Percentiles rank a stretch among this genome's conserved stretches.
phyloP scores from a whole-genome alignment of 2,888 invertebrate genomes.

The Cephus runcator region DNA sequence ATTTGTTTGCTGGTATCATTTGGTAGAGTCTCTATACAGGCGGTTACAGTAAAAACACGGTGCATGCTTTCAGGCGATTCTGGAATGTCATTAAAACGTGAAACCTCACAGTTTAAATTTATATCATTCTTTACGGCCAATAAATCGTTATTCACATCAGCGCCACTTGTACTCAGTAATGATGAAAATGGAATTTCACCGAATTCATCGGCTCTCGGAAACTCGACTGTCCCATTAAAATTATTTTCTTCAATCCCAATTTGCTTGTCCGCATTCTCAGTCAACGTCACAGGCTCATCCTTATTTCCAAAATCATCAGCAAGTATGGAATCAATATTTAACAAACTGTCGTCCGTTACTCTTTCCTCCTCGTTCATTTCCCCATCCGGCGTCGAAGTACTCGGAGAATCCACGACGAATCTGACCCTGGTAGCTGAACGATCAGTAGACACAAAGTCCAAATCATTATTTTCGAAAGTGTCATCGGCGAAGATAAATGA shows the following conservation, averaged over 20 bases:
- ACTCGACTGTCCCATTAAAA: background rate
- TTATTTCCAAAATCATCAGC: slow-evolving; percentile 4
- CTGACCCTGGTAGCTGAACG: slow-evolving; percentile 43
- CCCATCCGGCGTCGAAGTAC: slow-evolving; percentile 34
- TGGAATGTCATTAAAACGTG: background rate
- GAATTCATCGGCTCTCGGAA: slow-evolving; percentile 23
- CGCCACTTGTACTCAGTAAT: slow-evolving; percentile 7
- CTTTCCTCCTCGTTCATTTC: slow-evolving; percentile 22
- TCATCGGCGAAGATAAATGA: slow-evolving; percentile 27
- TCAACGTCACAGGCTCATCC: background rate
- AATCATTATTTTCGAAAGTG: slow-evolving; percentile 9
- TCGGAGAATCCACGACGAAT: slow-evolving; percentile 52
- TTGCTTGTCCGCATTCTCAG: background rate
- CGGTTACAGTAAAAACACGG: background rate
- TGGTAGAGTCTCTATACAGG: background rate
- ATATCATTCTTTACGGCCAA: background rate
- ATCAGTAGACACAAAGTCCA: background rate
- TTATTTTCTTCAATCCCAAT: background rate
- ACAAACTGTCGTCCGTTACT: slow-evolving; percentile 18
- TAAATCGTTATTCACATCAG: background rate
- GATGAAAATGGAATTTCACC: slow-evolving; percentile 31
- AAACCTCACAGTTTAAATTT: background rate
- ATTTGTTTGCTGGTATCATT: background rate
- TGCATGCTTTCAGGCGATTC: background rate
- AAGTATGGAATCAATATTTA: slow-evolving; percentile 27